Conservation (phyloP, 2,888 invertebrate genomes). For the Vanessa cardui region DNA sequence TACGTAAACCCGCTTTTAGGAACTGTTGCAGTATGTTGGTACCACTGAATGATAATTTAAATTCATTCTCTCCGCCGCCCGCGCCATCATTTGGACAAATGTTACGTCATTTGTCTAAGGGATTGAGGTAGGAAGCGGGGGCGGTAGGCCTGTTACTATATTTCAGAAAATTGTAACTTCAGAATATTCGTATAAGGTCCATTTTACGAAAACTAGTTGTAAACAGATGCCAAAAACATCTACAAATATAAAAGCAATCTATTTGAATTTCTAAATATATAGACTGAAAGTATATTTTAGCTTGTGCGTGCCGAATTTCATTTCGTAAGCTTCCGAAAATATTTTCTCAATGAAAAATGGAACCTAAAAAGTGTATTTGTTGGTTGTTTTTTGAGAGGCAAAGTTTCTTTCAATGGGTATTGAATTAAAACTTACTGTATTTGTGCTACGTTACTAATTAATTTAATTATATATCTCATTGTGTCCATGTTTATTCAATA, state of each 20-base stretch:
- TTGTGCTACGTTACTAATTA: slow-evolving; percentile 77
- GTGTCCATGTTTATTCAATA: slow-evolving; percentile 70
- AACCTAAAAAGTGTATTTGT: slow-evolving; percentile 62
- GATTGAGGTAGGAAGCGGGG: slow-evolving; percentile 63
- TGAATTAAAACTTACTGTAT: slow-evolving; percentile 80
- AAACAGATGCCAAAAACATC: slow-evolving; percentile 75
- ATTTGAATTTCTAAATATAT: slow-evolving; percentile 57
- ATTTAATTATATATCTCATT: slow-evolving; percentile 78
- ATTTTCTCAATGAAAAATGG: slow-evolving; percentile 69
- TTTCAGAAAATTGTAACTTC: slow-evolving; percentile 55
- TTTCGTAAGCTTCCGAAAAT: slow-evolving; percentile 76
- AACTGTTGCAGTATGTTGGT: slow-evolving; percentile 74
- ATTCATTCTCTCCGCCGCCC: slow-evolving; percentile 84
- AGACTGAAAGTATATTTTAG: slow-evolving; percentile 58
- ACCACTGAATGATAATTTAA: slow-evolving; percentile 84
- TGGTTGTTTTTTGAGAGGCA: slow-evolving; percentile 66
- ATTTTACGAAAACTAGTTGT: slow-evolving; percentile 51
- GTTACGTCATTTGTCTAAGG: slow-evolving; percentile 82
- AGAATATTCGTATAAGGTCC: slow-evolving; percentile 44
- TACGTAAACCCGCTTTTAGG: slow-evolving; percentile 69
- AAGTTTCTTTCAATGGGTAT: slow-evolving; percentile 68
- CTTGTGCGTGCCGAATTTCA: slow-evolving; percentile 59
- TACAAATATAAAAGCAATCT: slow-evolving; percentile 55
- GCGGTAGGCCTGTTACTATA: slow-evolving; percentile 47
- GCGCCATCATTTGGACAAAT: slow-evolving; percentile 85